Conservation (phyloP, 2,888 invertebrate species). For the Anaspis maculata region DNA sequence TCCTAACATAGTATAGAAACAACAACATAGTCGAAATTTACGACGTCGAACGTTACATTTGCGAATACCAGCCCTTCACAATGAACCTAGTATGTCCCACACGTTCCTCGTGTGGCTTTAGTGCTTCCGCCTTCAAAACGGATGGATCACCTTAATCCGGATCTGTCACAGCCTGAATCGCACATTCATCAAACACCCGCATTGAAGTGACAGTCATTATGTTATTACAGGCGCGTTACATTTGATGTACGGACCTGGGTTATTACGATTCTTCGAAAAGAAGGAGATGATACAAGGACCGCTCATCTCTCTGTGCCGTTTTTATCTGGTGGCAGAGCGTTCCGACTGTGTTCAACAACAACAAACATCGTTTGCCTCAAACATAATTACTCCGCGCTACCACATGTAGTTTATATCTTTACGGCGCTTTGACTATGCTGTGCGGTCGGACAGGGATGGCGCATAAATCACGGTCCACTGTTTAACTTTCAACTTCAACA, state of each 20-base stretch:
- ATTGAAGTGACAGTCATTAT: conserved; percentile 41
- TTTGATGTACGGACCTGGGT: conserved; percentile 35
- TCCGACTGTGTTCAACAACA: conserved; percentile 37
- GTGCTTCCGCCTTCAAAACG: too few relatives aligned
- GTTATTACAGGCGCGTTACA: conserved; percentile 40
- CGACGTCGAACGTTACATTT: too few relatives aligned
- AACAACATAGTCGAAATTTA: too few relatives aligned
- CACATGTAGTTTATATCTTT: conserved; percentile 34
- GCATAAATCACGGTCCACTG: conserved; percentile 20
- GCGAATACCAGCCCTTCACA: too few relatives aligned
- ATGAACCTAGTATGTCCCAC: too few relatives aligned
- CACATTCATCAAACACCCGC: conserved; percentile 32
- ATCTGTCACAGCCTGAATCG: too few relatives aligned
- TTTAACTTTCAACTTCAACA: conserved; percentile 15
- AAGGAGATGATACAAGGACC: conserved; percentile 10
- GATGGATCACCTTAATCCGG: too few relatives aligned
- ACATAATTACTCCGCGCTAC: conserved; percentile 31
- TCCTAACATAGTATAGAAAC: too few relatives aligned
- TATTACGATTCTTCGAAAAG: conserved; percentile 32
- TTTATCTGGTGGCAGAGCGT: conserved; percentile 26
- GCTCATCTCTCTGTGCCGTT: conserved; percentile 15
- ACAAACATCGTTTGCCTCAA: conserved; percentile 34
- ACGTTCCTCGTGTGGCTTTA: too few relatives aligned
- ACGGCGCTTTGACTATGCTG: conserved; percentile 25
- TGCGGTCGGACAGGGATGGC: conserved; percentile 21